Conservation (phyloP, 2,113 vertebrate genomes). For the Uria lomvia region DNA sequence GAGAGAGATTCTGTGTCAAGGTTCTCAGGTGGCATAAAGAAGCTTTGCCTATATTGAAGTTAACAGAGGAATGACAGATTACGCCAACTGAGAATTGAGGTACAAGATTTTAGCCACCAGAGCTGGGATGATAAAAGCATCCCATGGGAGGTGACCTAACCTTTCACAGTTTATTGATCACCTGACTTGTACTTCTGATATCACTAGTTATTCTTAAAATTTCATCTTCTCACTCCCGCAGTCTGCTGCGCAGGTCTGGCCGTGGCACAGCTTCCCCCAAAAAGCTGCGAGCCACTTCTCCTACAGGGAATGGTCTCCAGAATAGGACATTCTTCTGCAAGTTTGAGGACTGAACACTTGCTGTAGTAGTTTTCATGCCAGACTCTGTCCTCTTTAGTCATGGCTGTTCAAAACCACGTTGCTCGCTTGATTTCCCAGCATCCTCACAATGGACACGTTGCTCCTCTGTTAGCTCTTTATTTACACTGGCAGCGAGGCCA, state of each 20-base stretch:
- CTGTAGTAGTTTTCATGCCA: neutral
- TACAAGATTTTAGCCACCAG: neutral
- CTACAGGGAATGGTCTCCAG: neutral
- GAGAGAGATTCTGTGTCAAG: neutral
- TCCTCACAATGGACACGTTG: neutral
- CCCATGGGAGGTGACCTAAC: neutral
- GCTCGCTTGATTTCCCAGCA: neutral
- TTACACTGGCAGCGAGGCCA: neutral
- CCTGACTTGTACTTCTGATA: neutral
- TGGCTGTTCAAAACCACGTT: neutral
- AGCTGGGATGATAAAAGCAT: conserved; percentile 18
- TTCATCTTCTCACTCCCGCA: neutral
- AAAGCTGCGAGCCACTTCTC: fast-evolving
- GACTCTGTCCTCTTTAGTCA: neutral
- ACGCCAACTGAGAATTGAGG: neutral
- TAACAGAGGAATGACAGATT: neutral
- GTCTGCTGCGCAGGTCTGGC: neutral
- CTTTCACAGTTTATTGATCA: conserved; percentile 24
- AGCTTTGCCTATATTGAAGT: neutral
- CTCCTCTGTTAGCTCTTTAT: neutral
- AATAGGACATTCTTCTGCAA: neutral
- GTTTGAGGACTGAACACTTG: neutral
- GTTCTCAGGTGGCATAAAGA: conserved; percentile 1
- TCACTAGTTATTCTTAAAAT: conserved; percentile 7
- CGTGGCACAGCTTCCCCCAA: neutral